These are phyloP conservation scores for Centrocercus urophasianus DNA, from an alignment of 2,113 vertebrate species.

Conservation along the genomic window DNA sequence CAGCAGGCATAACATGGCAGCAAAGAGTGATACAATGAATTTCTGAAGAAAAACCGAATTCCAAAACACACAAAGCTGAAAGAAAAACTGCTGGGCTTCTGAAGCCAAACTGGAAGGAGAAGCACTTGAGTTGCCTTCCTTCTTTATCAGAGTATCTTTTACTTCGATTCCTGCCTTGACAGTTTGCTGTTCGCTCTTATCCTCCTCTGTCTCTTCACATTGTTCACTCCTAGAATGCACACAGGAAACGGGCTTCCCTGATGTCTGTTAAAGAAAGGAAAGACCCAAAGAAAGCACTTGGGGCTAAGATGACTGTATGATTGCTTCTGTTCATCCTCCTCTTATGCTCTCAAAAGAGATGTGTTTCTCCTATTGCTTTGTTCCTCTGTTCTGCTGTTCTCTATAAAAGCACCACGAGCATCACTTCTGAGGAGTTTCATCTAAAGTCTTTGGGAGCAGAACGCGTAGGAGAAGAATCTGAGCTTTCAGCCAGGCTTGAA, in stretches of 20 bases:
- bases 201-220: neutral
- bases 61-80: neutral
- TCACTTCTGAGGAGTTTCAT: neutral
- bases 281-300: neutral
- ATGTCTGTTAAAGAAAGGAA: neutral
- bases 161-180: neutral
- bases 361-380: neutral
- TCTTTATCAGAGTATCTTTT: neutral
- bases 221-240: neutral
- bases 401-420: neutral
- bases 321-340: neutral
- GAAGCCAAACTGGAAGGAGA: neutral
- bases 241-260: neutral
- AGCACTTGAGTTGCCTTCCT: neutral
- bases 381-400: neutral
- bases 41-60: neutral
- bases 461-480: neutral
- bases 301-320: neutral
- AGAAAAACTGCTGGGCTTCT: neutral
- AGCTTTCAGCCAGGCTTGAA: neutral
- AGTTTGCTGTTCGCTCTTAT: neutral
- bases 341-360: neutral
- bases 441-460: neutral
- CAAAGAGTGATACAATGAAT: rapidly evolving
- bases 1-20: neutral